These are phyloP conservation scores for Micrasema longulum DNA, from an alignment of 1,140 invertebrate genomes.

Conservation along the genomic window DNA sequence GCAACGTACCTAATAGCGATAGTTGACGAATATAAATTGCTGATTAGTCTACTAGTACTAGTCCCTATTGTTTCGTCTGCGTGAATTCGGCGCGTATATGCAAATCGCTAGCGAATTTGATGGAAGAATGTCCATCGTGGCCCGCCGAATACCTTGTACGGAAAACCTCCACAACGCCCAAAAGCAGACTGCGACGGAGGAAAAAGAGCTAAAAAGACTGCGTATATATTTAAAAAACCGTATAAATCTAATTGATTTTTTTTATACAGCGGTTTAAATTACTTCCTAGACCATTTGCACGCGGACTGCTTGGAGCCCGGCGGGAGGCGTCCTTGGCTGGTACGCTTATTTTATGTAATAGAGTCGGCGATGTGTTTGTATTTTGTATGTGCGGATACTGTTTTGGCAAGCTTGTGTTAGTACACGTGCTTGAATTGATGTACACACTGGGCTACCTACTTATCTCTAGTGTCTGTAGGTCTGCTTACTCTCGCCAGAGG, in stretches of 20 bases:
- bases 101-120: conserved; percentile 38
- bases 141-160: conserved; percentile 18
- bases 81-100: conserved; percentile 40
- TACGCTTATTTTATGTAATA: conserved; percentile 39
- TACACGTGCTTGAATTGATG: conserved; percentile 34
- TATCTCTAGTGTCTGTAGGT: conserved; percentile 3
- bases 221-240: too few relatives aligned
- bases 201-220: too few relatives aligned
- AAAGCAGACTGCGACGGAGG: background rate
- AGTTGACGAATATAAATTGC: conserved; percentile 32
- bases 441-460: conserved; percentile 22
- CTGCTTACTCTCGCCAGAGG: conserved; percentile 3
- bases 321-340: conserved; percentile 31
- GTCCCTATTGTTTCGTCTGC: conserved; percentile 42
- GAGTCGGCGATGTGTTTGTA: conserved; percentile 9
- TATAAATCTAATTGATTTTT: too few relatives aligned
- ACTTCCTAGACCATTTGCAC: too few relatives aligned
- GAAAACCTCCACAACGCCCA: background rate
- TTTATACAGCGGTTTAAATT: too few relatives aligned
- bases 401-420: conserved; percentile 4
- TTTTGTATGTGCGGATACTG: background rate
- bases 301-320: background rate
- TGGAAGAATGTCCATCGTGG: conserved; percentile 36
- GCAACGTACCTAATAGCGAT: conserved; percentile 30
- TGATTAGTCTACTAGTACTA: conserved; percentile 30